These are phyloP conservation scores for Gulo gulo DNA, from an alignment of 2,113 vertebrate genomes.

Conservation along the genomic window DNA sequence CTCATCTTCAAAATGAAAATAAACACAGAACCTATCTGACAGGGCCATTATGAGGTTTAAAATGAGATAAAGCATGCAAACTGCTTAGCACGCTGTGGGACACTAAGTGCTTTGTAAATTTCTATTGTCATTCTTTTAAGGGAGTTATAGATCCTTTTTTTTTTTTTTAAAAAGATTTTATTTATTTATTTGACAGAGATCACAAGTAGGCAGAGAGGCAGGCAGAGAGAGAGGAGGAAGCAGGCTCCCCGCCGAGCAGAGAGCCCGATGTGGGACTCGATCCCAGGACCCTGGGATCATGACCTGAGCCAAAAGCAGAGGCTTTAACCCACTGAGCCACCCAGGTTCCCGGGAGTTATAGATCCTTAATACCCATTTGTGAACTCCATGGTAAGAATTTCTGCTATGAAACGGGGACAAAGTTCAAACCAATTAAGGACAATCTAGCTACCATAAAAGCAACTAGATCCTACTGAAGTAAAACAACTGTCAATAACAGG, in stretches of 20 bases:
- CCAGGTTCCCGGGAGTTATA: too few species aligned
- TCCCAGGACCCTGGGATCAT: too few species aligned
- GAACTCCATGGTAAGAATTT: not conserved
- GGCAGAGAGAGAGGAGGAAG: too few species aligned
- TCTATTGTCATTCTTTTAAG: conserved; percentile 40
- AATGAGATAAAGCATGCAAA: not conserved
- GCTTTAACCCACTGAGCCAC: too few species aligned
- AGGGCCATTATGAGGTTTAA: not conserved
- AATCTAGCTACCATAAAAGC: not conserved
- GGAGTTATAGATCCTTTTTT: not conserved
- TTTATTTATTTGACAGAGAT: too few species aligned
- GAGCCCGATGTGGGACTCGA: too few species aligned
- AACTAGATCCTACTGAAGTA: not conserved
- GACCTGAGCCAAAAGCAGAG: too few species aligned
- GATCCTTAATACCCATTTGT: not conserved
- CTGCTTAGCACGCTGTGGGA: not conserved
- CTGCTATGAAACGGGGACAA: conserved; percentile 1
- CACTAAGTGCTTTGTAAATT: not conserved
- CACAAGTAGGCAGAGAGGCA: too few species aligned
- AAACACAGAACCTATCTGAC: not conserved
- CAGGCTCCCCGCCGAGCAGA: too few species aligned
- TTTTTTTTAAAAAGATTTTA: too few species aligned
- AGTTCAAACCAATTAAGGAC: conserved; percentile 25
- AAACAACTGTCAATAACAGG: not conserved
- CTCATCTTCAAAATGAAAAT: not conserved